Evolutionary conservation across 2,113 vertebrate species (phyloP).

Genomic region (Ceyx cyanopectus): DNA sequence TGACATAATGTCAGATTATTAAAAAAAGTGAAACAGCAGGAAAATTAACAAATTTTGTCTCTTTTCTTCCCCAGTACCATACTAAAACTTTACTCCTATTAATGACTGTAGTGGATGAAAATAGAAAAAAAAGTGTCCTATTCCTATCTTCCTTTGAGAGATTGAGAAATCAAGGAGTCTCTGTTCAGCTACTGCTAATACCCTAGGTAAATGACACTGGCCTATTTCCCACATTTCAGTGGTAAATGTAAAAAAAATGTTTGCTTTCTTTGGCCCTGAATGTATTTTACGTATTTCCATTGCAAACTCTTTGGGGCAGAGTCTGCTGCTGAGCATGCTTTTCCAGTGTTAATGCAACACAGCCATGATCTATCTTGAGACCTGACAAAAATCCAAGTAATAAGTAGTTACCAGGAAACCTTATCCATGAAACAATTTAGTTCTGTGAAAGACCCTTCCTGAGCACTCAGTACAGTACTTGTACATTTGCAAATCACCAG

Average conservation of each 20-base stretch:
- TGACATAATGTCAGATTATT: background rate
- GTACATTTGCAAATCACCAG: background rate
- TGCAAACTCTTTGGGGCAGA: background rate
- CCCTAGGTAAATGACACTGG: background rate
- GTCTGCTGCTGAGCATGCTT: background rate
- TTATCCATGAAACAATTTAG: background rate
- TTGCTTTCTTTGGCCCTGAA: background rate
- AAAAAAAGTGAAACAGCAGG: background rate
- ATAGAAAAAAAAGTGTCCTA: background rate
- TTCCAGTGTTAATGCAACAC: background rate
- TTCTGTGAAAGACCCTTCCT: slow-evolving; percentile 9
- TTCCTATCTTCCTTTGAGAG: background rate
- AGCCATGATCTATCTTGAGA: background rate
- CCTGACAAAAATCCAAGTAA: background rate
- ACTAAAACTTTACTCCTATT: background rate
- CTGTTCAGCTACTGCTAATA: background rate
- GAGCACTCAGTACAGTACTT: background rate
- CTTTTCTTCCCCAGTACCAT: background rate
- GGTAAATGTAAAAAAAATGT: background rate
- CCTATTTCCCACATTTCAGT: background rate
- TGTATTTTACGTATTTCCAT: background rate
- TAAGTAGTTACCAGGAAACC: background rate
- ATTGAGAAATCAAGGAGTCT: background rate
- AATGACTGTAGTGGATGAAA: background rate
- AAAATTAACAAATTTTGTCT: background rate